These are phyloP conservation scores for Etia nguti DNA, from an alignment of 2,113 vertebrate genomes.

Conservation along the genomic window DNA sequence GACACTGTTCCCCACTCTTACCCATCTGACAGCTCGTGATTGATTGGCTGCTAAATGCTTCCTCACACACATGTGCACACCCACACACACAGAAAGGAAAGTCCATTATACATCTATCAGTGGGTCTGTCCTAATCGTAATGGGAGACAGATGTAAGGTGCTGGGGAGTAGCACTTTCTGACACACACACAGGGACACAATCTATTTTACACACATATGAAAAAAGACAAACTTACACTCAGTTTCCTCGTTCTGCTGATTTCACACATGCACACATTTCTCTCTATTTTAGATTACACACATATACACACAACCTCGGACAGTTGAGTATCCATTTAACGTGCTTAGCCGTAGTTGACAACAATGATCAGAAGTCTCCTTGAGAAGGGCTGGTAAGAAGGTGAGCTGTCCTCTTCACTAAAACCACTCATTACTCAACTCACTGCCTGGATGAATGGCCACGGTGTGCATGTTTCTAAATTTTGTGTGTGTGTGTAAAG, in stretches of 20 bases:
- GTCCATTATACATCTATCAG: constrained; percentile 51
- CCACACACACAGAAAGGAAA: constrained; percentile 7
- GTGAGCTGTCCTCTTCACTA: constrained; percentile 71
- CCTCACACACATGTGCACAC: constrained; percentile 27
- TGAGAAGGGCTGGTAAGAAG: constrained; percentile 66
- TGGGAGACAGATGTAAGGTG: constrained; percentile 56
- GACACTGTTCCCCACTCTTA: constrained; percentile 56
- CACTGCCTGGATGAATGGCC: constrained; percentile 53
- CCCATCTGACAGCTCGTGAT: constrained; percentile 54
- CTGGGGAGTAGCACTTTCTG: not conserved
- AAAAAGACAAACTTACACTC: not conserved
- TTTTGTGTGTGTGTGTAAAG: not conserved
- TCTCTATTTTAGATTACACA: not conserved
- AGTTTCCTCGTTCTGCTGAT: not conserved
- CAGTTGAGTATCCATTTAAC: constrained; percentile 49
- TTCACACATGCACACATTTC: constrained; percentile 3
- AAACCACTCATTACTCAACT: constrained; percentile 70
- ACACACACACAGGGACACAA: not conserved
- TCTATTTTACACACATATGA: not conserved
- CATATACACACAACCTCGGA: constrained; percentile 5
- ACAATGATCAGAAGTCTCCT: constrained; percentile 72
- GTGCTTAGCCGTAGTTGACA: constrained; percentile 67
- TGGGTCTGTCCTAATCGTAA: constrained; percentile 32
- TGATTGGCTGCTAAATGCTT: constrained; percentile 57
- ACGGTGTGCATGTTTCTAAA: constrained; percentile 12